phyloP scores from a whole-genome alignment of 1,140 invertebrate genomes.

The Argopecten irradians region DNA sequence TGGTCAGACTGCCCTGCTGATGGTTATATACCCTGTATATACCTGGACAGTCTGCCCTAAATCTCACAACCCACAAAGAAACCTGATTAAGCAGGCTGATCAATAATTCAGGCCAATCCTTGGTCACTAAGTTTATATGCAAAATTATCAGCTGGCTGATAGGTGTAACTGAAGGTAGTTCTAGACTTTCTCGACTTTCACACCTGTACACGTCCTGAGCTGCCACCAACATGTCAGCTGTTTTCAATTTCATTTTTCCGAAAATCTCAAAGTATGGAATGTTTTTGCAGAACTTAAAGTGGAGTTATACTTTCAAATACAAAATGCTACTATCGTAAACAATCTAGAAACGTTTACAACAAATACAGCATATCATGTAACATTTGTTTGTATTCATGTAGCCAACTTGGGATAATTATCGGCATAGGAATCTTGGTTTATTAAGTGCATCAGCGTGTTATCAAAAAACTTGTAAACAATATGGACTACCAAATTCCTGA shows the following conservation, averaged over 20 bases:
- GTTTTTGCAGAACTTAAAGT: not conserved
- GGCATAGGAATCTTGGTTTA: not conserved
- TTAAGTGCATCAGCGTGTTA: not conserved
- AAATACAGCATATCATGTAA: not conserved
- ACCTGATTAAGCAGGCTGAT: not conserved
- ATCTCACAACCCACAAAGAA: constrained; percentile 8
- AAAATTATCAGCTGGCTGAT: not conserved
- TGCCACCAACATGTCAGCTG: not conserved
- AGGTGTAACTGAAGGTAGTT: not conserved
- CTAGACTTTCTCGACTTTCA: not conserved
- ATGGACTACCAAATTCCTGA: constrained; percentile 15
- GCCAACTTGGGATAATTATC: not conserved
- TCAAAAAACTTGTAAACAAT: not conserved
- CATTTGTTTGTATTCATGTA: no score
- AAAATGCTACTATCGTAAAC: not conserved
- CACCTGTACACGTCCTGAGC: not conserved
- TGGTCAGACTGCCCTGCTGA: not conserved
- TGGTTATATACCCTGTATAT: not conserved
- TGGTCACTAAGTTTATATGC: constrained; percentile 17
- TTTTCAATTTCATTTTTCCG: not conserved
- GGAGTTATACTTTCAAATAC: not conserved
- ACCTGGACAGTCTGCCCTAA: not conserved
- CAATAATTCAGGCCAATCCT: constrained; percentile 21
- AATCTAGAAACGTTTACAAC: not conserved
- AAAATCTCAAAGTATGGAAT: not conserved